Conservation (phyloP, 2,888 invertebrate genomes). For the Clivina fossor region DNA sequence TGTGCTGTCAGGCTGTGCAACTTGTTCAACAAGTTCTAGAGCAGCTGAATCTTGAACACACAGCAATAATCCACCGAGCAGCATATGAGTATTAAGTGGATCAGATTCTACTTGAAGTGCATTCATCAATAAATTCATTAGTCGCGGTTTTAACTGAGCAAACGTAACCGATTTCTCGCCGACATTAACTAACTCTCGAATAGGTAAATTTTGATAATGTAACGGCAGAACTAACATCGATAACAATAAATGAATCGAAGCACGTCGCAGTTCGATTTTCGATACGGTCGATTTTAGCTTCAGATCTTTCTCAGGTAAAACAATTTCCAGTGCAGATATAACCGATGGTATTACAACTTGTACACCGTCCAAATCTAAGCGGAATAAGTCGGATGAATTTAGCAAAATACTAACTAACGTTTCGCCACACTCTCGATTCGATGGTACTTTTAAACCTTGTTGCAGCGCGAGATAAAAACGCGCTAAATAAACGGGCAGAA, state of each 20-base stretch:
- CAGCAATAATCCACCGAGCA: constrained; percentile 76
- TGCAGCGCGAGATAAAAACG: constrained; percentile 90
- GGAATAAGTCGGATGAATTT: constrained; percentile 85
- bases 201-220: constrained; percentile 80
- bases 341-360: constrained; percentile 88
- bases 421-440: constrained; percentile 65
- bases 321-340: constrained; percentile 85
- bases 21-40: constrained; percentile 70
- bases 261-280: constrained; percentile 79
- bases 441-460: constrained; percentile 67
- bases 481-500: constrained; percentile 89
- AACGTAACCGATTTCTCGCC: constrained; percentile 61
- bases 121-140: constrained; percentile 80
- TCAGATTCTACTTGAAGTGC: constrained; percentile 84
- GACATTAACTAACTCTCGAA: constrained; percentile 68
- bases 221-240: constrained; percentile 91
- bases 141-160: constrained; percentile 69
- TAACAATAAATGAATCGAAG: constrained; percentile 87
- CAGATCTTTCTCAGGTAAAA: constrained; percentile 83
- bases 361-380: constrained; percentile 89
- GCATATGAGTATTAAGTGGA: constrained; percentile 83
- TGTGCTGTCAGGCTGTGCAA: constrained; percentile 58
- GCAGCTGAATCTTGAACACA: constrained; percentile 79
- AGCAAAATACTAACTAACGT: constrained; percentile 85
- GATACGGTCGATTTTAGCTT: constrained; percentile 73